Base-by-base conservation (phyloP, 2,888 invertebrate species). In the Magallana nippona region DNA sequence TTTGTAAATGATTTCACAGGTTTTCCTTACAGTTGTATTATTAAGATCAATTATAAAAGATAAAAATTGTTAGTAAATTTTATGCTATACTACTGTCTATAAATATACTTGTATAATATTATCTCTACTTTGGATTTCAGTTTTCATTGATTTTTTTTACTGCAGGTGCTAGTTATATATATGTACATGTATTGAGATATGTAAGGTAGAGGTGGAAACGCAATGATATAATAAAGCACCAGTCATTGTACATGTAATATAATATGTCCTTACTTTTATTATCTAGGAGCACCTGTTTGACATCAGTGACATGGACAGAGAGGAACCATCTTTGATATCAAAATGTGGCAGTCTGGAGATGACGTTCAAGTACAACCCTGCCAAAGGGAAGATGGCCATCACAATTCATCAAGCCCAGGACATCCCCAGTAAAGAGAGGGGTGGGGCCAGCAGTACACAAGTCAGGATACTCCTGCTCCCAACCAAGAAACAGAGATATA, bases 401-500 rank as follows among this genome's bases (percentile, higher is more conserved):
- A 97, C 98, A 91, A 96, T 98, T 82, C 95, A 98, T 87, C 98
- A 98, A 94, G 98, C 97, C 0, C 95, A 97, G 81, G 96, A 97
- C 80, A 95, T 98, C 90, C 96, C 97, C 85, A 95, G 96, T 89
- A 95, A 92, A 82, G 92, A 93, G 62, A 86, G 93, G 10, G 93
- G 93, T 8, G 92, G 93, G 11, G 92, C 93, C 44, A 93, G 90
- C 84, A 92, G 89, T 84, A 90, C 92, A 11, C 92, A 93, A 88
- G 97, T 98, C 87, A 96, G 98, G 88, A 95, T 98, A 90, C 96
- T 98, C 79, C 95, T 98, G 92, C 95, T 98, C 88, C 98, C 98
- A 5, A 96, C 97, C 93, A 98, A 98, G 94, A 98, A 98, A 94
- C 98, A 98, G 94, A 97, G 98, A 92, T 97, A 97, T 94, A 98